Conservation (phyloP, 37 sponge, comb jelly and placozoan genomes). For the Mnemiopsis leidyi region DNA sequence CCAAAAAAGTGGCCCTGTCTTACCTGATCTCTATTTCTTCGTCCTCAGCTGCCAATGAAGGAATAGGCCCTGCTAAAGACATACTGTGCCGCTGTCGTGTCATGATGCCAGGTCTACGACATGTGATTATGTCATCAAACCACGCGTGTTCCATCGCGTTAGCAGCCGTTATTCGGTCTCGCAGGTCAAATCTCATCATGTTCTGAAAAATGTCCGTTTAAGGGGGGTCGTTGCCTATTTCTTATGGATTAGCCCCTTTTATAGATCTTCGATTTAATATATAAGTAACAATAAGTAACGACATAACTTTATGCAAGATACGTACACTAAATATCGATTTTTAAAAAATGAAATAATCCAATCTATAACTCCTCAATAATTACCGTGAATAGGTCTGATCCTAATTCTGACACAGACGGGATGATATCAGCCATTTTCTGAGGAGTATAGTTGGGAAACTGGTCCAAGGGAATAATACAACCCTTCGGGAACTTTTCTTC, state of each 20-base stretch:
- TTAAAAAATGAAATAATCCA: too few species aligned
- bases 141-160: constrained; percentile 52
- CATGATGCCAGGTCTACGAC: constrained; percentile 59
- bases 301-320: too few species aligned
- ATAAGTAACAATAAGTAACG: too few species aligned
- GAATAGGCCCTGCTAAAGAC: constrained; percentile 48
- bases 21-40: constrained; percentile 53
- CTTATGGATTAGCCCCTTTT: too few species aligned
- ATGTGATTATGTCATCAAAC: constrained; percentile 58
- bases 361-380: too few species aligned
- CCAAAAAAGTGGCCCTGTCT: too few species aligned
- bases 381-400: constrained; percentile 11
- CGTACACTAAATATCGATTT: too few species aligned
- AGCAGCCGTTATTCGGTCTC: constrained; percentile 51
- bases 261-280: too few species aligned
- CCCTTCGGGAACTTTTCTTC: constrained; percentile 28
- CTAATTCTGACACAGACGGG: background rate
- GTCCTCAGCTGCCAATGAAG: constrained; percentile 27
- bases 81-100: constrained; percentile 46
- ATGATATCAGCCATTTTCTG: constrained; percentile 36
- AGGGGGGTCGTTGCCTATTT: too few species aligned
- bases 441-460: constrained; percentile 56
- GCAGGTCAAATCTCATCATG: constrained; percentile 42
- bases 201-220: constrained; percentile 52
- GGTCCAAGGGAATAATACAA: constrained; percentile 40